Evolutionary conservation across 2,888 invertebrate genomes (phyloP), one percentile per base, ranked within the genome.

Genomic region (Phengaris arion): DNA sequence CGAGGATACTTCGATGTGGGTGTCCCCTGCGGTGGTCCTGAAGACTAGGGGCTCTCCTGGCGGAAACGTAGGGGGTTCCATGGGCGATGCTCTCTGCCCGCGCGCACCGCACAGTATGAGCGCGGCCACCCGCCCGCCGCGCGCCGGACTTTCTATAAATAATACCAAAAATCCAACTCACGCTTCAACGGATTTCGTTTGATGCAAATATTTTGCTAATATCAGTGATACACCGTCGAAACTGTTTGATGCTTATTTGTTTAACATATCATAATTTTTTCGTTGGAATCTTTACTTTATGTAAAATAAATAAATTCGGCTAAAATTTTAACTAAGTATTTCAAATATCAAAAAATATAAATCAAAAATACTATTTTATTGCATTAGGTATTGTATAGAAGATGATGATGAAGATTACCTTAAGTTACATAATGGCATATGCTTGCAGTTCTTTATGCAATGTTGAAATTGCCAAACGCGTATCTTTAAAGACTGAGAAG

Each of bases 61-160:
- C 81, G 85, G 83, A 85, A 91, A 92, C 82, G 85, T 85, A 81
- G 92, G 87, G 91, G 90, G 89, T 89, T 90, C 92, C 92, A 91
- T 85, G 87, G 88, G 85, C 89, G 87, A 85, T 87, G 89, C 87
- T 85, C 87, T 87, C 90, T 85, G 86, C 83, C 85, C 92, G 91
- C 91, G 91, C 90, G 91, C 92, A 90, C 83, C 83, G 83, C 82
- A 84, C 86, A 88, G 91, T 91, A 89, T 90, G 91, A 90, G 88
- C 85, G 82, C 83, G 81, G 64, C 64, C 82, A 82, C 83, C 83
- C 84, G 85, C 85, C 85, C 88, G 87, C 85, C 88, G 87, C 84
- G 85, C 86, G 89, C 90, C 91, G 87, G 89, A 64, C 91, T 92
- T 90, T 90, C 93, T 93, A 93, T 89, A 92, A 93, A 93, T 93